A percentile compares a stretch with the other conserved stretches of the same genome.
Evolutionary conservation across 2,797 vertebrate genomes (phyloP).

Genomic region (Nasua narica): DNA sequence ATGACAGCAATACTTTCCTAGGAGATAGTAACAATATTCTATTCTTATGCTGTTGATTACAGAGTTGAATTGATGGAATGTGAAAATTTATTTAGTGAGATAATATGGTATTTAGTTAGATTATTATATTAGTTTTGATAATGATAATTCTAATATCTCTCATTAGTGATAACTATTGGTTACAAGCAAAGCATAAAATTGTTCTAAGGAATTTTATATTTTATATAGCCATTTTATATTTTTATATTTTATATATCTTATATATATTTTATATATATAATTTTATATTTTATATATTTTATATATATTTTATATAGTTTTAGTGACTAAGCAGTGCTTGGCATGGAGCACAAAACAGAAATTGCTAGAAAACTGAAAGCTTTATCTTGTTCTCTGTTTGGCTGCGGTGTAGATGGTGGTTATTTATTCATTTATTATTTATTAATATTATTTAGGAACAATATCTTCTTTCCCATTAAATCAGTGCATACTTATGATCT

Average conservation of each 20-base stretch:
- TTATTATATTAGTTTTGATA: background rate
- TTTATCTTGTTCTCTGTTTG: background rate
- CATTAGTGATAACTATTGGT: background rate
- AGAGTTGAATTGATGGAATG: background rate
- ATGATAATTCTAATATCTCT: background rate
- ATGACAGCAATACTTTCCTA: background rate
- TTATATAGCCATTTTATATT: background rate
- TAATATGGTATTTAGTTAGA: background rate
- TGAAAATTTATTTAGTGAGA: background rate
- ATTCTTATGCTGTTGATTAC: background rate
- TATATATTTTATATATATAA: background rate
- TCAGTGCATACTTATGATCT: background rate
- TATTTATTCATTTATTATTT: background rate
- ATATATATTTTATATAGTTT: background rate
- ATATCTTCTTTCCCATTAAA: background rate
- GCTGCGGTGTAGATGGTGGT: background rate
- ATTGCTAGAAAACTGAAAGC: background rate
- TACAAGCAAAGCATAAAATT: background rate
- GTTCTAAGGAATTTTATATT: background rate
- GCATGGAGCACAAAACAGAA: background rate
- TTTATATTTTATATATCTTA: background rate
- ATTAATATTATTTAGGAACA: background rate
- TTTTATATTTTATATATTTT: background rate
- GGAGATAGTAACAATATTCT: background rate
- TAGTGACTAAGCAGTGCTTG: background rate